Conservation (phyloP, 2,888 invertebrate species). For the Hylaea fasciaria region DNA sequence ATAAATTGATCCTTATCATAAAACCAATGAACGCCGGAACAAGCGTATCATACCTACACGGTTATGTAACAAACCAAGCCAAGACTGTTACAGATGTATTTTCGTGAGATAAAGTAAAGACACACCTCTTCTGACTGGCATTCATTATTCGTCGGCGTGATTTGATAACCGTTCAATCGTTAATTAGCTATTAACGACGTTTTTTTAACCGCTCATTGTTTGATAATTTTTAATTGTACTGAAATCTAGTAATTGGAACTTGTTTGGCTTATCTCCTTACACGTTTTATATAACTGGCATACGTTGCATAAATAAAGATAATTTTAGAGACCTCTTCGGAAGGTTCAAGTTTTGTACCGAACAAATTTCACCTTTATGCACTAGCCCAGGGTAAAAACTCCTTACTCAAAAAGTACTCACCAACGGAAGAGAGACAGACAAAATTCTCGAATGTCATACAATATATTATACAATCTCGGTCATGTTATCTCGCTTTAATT, state of each 20-base stretch:
- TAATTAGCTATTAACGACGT: slow-evolving; percentile 30
- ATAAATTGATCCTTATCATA: slow-evolving; percentile 1
- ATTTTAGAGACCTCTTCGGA: no score
- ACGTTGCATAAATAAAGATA: neutral
- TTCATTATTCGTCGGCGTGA: slow-evolving; percentile 49
- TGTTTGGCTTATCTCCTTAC: slow-evolving; percentile 11
- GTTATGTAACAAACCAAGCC: neutral
- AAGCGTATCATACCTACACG: slow-evolving; percentile 1
- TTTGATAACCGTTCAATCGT: slow-evolving; percentile 43
- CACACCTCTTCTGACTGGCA: slow-evolving; percentile 50
- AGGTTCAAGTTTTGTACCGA: no score
- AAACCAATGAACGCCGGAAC: slow-evolving; percentile 5
- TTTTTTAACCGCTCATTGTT: slow-evolving; percentile 8
- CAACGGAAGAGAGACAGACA: no score
- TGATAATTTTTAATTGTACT: slow-evolving; percentile 33
- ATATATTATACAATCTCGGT: no score
- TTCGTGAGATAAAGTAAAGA: slow-evolving; percentile 34
- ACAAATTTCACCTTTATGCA: no score
- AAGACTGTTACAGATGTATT: slow-evolving; percentile 21
- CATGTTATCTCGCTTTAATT: no score
- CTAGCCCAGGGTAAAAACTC: no score
- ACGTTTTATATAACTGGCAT: slow-evolving; percentile 7
- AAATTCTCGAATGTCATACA: no score
- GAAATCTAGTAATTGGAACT: slow-evolving; percentile 10
- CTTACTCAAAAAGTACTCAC: no score